Evolutionary conservation across 2,888 invertebrate species (phyloP).

Genomic region (Salticus scenicus): DNA sequence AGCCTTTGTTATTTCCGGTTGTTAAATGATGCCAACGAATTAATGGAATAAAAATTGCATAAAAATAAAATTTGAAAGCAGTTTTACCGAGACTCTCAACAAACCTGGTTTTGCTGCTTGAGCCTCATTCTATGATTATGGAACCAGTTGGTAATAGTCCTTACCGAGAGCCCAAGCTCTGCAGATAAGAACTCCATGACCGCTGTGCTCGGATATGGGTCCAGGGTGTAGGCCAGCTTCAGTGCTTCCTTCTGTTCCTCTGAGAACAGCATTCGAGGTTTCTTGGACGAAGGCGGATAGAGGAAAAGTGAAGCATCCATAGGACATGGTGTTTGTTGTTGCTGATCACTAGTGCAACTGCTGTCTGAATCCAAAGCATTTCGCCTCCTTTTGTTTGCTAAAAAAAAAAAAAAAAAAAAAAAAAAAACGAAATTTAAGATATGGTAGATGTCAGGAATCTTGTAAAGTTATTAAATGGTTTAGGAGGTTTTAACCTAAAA

Average conservation of each 20-base stretch:
- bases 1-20: too few species aligned
- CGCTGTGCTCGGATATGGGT: conserved; percentile 97
- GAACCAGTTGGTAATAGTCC: conserved; percentile 99
- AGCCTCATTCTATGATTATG: conserved; percentile 99
- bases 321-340: conserved; percentile 26
- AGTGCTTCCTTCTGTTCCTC: conserved; percentile 99
- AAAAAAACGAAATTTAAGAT: too few species aligned
- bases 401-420: too few species aligned
- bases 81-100: not conserved
- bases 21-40: too few species aligned
- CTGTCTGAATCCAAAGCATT: conserved; percentile 54
- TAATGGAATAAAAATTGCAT: too few species aligned
- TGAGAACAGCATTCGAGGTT: conserved; percentile 97
- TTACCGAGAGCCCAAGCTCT: conserved; percentile 91
- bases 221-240: conserved; percentile 92
- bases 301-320: conserved; percentile 53
- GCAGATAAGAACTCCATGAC: conserved; percentile 96
- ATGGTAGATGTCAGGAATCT: too few species aligned
- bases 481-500: too few species aligned
- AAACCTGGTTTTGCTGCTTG: conserved; percentile 80
- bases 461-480: too few species aligned
- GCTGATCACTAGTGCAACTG: conserved; percentile 33
- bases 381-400: conserved; percentile 65
- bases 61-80: too few species aligned
- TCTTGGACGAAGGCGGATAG: conserved; percentile 83